These are phyloP conservation scores for Sebastes hubbsi DNA, from an alignment of 2,797 vertebrate species.

Conservation along the genomic window DNA sequence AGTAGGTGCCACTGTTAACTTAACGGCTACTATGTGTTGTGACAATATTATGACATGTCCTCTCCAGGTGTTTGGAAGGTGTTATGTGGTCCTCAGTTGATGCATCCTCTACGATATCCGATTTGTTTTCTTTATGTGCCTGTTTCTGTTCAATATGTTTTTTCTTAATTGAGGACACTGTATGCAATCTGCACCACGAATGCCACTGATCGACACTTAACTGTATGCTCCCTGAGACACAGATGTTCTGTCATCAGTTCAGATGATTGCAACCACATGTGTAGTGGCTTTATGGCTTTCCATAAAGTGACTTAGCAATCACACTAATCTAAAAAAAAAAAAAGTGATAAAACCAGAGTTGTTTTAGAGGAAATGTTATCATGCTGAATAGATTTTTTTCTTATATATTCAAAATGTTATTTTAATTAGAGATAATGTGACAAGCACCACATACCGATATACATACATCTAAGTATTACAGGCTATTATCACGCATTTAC, in stretches of 20 bases:
- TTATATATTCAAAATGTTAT: constrained; percentile 53
- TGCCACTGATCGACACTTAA: constrained; percentile 80
- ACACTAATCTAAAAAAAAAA: constrained; percentile 34
- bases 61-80: constrained; percentile 46
- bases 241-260: constrained; percentile 66
- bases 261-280: constrained; percentile 61
- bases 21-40: constrained; percentile 26
- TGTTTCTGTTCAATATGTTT: constrained; percentile 61
- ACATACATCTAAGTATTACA: constrained; percentile 47
- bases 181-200: constrained; percentile 84
- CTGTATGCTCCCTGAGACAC: constrained; percentile 73
- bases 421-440: constrained; percentile 61
- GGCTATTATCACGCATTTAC: constrained; percentile 44
- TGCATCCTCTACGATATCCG: constrained; percentile 31
- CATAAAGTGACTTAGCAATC: constrained; percentile 71
- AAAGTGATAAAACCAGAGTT: constrained; percentile 59
- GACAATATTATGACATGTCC: constrained; percentile 33
- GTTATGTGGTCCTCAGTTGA: constrained; percentile 32
- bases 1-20: constrained; percentile 33
- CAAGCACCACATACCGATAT: constrained; percentile 27
- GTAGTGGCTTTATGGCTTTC: constrained; percentile 66
- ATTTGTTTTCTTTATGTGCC: constrained; percentile 55
- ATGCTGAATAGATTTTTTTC: constrained; percentile 63
- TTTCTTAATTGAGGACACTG: constrained; percentile 71
- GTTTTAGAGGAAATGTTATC: constrained; percentile 58